These are phyloP conservation scores for Dipus sagitta DNA, from an alignment of 2,797 vertebrate species.

Conservation along the genomic window DNA sequence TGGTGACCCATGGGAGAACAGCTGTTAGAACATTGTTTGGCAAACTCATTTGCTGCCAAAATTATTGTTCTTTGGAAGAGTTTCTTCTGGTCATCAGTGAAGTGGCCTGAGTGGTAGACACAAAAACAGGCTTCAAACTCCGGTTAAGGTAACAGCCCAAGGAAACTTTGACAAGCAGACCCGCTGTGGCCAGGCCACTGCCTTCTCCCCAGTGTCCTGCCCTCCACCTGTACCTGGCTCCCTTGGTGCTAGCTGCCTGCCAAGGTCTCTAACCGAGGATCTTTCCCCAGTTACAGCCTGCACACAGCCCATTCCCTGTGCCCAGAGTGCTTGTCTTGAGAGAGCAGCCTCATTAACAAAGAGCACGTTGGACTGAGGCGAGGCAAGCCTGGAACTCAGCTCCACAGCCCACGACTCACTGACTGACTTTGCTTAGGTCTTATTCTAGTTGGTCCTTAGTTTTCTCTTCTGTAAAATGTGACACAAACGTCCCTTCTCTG, in stretches of 20 bases:
- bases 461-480: not conserved
- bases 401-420: not conserved
- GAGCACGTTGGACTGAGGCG: no score
- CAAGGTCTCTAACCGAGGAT: not conserved
- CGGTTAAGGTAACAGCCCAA: not conserved
- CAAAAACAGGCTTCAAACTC: not conserved
- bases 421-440: not conserved
- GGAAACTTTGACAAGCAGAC: not conserved
- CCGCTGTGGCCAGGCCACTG: fast-evolving
- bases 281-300: not conserved
- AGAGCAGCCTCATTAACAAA: no score
- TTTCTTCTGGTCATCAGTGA: not conserved
- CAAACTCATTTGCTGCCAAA: not conserved
- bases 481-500: not conserved
- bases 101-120: not conserved
- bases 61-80: not conserved
- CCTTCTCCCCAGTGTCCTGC: not conserved
- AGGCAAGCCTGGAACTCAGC: no score
- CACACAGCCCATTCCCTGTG: no score
- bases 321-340: not conserved
- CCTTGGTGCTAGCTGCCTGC: no score
- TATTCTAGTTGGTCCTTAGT: not conserved
- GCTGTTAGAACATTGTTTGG: not conserved
- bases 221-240: not conserved
- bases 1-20: not conserved